Conservation (phyloP, 1,140 invertebrate species). For the Planococcus citri region DNA sequence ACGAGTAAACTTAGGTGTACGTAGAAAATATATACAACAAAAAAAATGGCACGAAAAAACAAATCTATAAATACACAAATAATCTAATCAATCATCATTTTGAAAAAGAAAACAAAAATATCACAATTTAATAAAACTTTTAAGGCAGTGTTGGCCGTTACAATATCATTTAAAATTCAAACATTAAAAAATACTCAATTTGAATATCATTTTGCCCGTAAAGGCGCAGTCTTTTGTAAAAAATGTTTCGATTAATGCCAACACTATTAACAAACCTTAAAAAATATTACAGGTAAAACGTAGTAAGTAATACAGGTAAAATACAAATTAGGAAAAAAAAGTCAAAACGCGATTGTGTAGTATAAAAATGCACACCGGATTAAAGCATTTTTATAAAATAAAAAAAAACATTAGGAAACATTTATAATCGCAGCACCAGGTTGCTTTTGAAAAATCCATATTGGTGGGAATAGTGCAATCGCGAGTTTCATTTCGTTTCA, state of each 20-base stretch:
- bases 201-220: background rate
- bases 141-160: slow-evolving; percentile 13
- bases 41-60: background rate
- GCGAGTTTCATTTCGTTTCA: background rate
- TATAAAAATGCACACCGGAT: too few species aligned
- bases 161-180: background rate
- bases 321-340: background rate
- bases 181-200: background rate
- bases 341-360: too few species aligned
- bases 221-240: background rate
- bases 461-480: background rate
- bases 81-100: background rate
- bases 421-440: too few species aligned
- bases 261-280: slow-evolving; percentile 1
- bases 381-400: background rate
- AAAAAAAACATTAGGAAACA: too few species aligned
- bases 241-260: background rate
- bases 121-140: slow-evolving; percentile 3
- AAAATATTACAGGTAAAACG: background rate
- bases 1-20: background rate
- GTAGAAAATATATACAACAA: background rate
- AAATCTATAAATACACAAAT: background rate
- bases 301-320: background rate
- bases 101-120: background rate
- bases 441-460: too few species aligned